Conservation (phyloP, 2,888 invertebrate species). For the Rhimphoctona megacephalus region DNA sequence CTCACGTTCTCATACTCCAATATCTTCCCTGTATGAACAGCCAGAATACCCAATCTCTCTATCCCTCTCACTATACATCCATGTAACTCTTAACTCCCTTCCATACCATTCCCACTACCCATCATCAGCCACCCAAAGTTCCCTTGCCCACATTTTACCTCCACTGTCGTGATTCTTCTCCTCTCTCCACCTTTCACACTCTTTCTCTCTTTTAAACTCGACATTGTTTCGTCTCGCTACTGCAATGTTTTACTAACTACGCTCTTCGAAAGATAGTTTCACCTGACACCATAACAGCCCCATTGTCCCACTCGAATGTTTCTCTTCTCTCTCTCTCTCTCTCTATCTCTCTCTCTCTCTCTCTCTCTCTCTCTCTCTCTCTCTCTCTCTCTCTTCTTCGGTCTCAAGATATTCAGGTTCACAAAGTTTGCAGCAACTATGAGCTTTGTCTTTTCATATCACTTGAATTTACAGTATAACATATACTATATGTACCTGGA, state of each 20-base stretch:
- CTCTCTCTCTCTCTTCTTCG: conserved; percentile 5
- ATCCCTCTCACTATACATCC: conserved; percentile 13
- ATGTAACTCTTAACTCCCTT: conserved; percentile 37
- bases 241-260: conserved; percentile 24
- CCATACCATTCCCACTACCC: conserved; percentile 46
- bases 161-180: background rate
- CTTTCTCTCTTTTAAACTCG: conserved; percentile 11
- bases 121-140: conserved; percentile 58
- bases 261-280: conserved; percentile 22
- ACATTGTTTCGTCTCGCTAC: conserved; percentile 31
- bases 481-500: background rate
- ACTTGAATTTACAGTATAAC: background rate
- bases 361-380: conserved; percentile 6
- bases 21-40: background rate
- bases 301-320: conserved; percentile 6
- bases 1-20: background rate
- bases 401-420: background rate
- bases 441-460: background rate
- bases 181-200: background rate
- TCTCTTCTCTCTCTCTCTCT: conserved; percentile 5
- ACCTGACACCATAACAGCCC: conserved; percentile 38
- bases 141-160: conserved; percentile 47
- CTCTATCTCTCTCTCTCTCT: background rate
- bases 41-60: conserved; percentile 13
- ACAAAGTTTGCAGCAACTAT: background rate